A percentile compares a stretch with the other conserved stretches of the same genome.
phyloP scores from a whole-genome alignment of 2,113 vertebrate species.

The Cervus canadensis region DNA sequence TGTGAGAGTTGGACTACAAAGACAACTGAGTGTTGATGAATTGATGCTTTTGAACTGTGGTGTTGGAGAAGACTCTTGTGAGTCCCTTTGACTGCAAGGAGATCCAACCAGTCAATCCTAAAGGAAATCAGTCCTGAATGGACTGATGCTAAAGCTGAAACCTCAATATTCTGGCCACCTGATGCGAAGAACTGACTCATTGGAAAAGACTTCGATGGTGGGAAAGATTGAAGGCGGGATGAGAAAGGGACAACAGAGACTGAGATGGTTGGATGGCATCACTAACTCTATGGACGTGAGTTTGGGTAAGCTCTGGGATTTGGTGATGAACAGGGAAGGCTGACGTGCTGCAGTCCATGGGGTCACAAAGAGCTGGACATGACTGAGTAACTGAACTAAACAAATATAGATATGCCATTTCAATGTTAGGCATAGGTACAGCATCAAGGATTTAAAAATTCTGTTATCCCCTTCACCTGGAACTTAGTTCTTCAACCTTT shows the following conservation, averaged over 20 bases:
- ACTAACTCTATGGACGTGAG: accelerated
- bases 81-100: background rate
- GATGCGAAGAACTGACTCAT: background rate
- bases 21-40: accelerated
- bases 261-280: background rate
- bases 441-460: background rate
- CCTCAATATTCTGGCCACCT: background rate
- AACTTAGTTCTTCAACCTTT: background rate
- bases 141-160: background rate
- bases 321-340: background rate
- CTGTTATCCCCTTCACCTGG: background rate
- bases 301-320: background rate
- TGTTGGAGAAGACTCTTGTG: background rate
- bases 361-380: background rate
- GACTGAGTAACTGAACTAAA: background rate
- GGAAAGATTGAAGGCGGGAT: background rate
- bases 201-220: background rate
- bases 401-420: no score
- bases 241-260: background rate
- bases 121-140: background rate
- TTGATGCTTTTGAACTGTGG: background rate
- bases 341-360: background rate
- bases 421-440: background rate
- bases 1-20: background rate
- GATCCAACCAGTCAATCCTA: background rate